Evolutionary conservation across 2,113 vertebrate species (phyloP), one percentile per base, ranked within the genome.

Genomic region (Muntiacus reevesi): DNA sequence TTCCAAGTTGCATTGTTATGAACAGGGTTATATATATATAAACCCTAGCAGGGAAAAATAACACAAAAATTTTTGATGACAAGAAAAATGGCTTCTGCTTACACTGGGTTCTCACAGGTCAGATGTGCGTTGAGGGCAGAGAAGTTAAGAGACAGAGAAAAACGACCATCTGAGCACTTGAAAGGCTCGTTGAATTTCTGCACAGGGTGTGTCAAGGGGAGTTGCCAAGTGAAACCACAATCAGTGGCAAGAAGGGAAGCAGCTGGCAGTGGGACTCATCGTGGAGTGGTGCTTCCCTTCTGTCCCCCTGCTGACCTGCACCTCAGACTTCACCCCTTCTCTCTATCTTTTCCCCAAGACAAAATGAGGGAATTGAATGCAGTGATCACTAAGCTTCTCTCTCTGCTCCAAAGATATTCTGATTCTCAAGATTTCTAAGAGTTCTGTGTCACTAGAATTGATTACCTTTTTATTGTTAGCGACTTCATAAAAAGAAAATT

Each of bases 401-500:
- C 45, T 62, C 55, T 59, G 21, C 47, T 82, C 50, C 36, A 14
- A 13, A 83, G 54, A 40, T 33, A 28, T 7, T 83, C 0, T 0
- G 57, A 40, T 57, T 40, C 59, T 62, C 13, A 59, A 93, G 83
- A 85, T 84, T 95, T 94, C 78, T 25, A 28, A 96, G 91, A 88
- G 52, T 95, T 97, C 71, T 50, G 27, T 81, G 84, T 88, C 94
- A 9, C 87, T 97, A 79, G 87, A 98, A 98, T 94, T 88, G 47
- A 98, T 98, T 97, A 83, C 85, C 87, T 98, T 76, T 95, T 92
- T 97, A 95, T 92, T 88, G 71, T 97, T 98, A 97, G 95, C 90
- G 96, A 60, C 90, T 95, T 98, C 89, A 92, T 98, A 96, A 96
- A 98, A 98, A 71, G 91, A 87, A 98, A 99, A 98, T 97, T 94